Percentiles rank a stretch among this genome's conserved stretches.
Evolutionary conservation across 2,113 vertebrate genomes (phyloP).

Genomic region (Salvator merianae): DNA sequence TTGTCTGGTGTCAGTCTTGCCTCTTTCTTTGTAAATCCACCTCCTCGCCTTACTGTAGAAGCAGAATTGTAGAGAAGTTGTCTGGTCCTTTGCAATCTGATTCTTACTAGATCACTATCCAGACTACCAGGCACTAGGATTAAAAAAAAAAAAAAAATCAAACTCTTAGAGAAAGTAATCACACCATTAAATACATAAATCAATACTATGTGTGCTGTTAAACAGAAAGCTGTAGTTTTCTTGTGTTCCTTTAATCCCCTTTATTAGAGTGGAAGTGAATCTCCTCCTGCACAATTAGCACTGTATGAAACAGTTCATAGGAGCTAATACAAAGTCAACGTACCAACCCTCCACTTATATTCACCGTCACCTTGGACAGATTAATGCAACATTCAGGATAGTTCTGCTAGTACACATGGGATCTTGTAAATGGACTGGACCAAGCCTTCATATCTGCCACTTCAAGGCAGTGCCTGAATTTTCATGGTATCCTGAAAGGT

Average conservation of each 20-base stretch:
- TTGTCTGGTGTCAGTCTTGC: constrained; percentile 70
- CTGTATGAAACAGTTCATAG: constrained; percentile 54
- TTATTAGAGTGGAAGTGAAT: constrained; percentile 49
- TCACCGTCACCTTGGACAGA: constrained; percentile 39
- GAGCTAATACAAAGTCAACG: constrained; percentile 29
- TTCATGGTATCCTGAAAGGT: too few species aligned
- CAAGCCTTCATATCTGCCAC: background rate
- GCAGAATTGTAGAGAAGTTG: constrained; percentile 56
- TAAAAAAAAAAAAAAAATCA: constrained; percentile 15
- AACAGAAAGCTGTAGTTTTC: constrained; percentile 35
- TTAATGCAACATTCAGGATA: background rate
- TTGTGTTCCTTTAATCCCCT: constrained; percentile 35
- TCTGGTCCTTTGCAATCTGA: constrained; percentile 42
- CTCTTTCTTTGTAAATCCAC: constrained; percentile 67
- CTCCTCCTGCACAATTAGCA: constrained; percentile 57
- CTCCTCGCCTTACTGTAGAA: constrained; percentile 63
- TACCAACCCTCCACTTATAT: constrained; percentile 54
- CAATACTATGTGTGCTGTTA: constrained; percentile 35
- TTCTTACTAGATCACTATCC: constrained; percentile 41
- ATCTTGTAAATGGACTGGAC: background rate
- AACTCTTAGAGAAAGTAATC: constrained; percentile 50
- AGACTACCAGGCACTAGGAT: constrained; percentile 20
- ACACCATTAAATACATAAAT: constrained; percentile 45
- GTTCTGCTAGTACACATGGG: background rate
- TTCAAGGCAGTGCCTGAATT: background rate